Evolutionary conservation across 1,140 invertebrate species (phyloP).

Genomic region (Cyrtorhinus lividipennis): DNA sequence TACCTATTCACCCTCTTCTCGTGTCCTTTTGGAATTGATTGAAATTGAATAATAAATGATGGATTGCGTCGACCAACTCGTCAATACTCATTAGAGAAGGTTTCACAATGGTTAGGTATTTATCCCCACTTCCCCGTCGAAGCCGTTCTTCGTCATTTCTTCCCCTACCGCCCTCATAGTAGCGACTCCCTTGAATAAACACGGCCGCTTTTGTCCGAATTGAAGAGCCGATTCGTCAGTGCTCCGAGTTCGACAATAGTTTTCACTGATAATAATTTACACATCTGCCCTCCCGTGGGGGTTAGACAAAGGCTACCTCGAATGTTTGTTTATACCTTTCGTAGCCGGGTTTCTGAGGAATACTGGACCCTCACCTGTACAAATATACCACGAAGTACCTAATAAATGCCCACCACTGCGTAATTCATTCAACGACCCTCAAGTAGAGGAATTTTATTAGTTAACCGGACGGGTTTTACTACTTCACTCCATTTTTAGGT

Average conservation of each 20-base stretch:
- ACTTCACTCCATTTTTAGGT: no score
- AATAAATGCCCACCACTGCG: no score
- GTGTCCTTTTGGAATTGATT: slow-evolving; percentile 11
- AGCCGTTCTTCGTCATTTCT: not conserved
- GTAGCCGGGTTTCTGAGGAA: no score
- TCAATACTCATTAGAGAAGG: slow-evolving; percentile 14
- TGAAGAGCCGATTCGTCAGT: slow-evolving; percentile 9
- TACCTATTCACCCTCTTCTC: not conserved
- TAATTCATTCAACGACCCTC: no score
- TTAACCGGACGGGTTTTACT: no score
- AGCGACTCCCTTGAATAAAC: not conserved
- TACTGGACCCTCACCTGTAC: no score
- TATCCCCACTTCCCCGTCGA: slow-evolving; percentile 9
- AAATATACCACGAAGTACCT: no score
- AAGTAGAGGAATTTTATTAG: no score
- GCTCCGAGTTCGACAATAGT: not conserved
- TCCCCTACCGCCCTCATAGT: not conserved
- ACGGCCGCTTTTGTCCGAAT: not conserved
- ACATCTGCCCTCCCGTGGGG: slow-evolving; percentile 37
- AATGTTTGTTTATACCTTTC: slow-evolving; percentile 8
- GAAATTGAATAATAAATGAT: slow-evolving; percentile 17
- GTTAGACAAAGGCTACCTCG: not conserved
- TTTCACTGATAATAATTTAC: slow-evolving; percentile 18
- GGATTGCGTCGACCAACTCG: slow-evolving; percentile 13
- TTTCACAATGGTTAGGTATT: slow-evolving; percentile 15